Percentiles rank a stretch among this genome's conserved stretches.
Conservation (phyloP, 1,140 invertebrate species). For the Zaprionus davidi region DNA sequence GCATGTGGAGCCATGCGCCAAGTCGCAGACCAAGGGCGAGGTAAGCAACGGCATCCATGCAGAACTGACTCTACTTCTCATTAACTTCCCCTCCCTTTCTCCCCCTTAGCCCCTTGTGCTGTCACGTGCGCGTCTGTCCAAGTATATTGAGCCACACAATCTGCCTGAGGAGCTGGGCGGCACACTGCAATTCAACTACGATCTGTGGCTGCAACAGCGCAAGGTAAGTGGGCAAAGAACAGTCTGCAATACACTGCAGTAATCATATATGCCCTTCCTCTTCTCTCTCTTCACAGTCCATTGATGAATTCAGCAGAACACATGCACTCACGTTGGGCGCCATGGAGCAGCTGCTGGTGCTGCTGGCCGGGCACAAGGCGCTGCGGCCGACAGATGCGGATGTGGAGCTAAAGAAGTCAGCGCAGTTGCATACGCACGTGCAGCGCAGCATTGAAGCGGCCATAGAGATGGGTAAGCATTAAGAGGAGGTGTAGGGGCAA, state of each 20-base stretch:
- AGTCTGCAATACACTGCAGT: not conserved
- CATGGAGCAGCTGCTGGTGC: constrained; percentile 86
- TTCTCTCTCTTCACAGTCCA: constrained; percentile 84
- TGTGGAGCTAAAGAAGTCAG: constrained; percentile 84
- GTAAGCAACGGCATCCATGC: constrained; percentile 78
- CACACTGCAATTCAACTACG: constrained; percentile 90
- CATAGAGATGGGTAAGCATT: constrained; percentile 75
- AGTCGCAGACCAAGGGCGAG: constrained; percentile 87
- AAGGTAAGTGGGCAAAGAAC: constrained; percentile 86
- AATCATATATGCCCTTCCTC: not conserved
- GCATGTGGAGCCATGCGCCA: constrained; percentile 89
- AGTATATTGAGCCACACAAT: constrained; percentile 89
- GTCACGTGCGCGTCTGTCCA: constrained; percentile 87
- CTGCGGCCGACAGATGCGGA: constrained; percentile 85
- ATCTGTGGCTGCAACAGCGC: constrained; percentile 93
- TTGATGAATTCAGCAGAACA: constrained; percentile 87
- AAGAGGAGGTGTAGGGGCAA: constrained; percentile 4
- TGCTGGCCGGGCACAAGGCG: constrained; percentile 83
- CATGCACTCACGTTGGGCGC: constrained; percentile 85
- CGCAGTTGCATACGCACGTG: constrained; percentile 84
- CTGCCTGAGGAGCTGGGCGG: constrained; percentile 93
- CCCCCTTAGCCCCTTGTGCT: constrained; percentile 87
- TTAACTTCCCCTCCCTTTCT: constrained; percentile 5
- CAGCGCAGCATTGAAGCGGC: constrained; percentile 72
- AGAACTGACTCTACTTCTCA: not conserved